Conservation (phyloP, 2,888 invertebrate genomes). For the Horisme vitalbata region DNA sequence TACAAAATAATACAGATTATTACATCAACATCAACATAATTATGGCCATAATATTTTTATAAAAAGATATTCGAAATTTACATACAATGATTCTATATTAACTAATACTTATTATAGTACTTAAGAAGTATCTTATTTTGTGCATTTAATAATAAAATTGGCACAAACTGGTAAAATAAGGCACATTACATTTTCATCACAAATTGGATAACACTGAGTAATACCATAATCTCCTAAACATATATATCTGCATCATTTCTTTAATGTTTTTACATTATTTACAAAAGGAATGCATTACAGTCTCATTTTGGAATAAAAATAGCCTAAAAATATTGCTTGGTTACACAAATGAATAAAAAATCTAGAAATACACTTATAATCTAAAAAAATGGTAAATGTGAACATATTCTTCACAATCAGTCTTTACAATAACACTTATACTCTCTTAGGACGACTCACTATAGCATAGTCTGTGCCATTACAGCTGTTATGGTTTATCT, state of each 20-base stretch:
- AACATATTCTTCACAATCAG: conserved; percentile 60
- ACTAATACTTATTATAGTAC: conserved; percentile 25
- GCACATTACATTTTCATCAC: conserved; percentile 67
- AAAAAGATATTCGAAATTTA: too few relatives aligned
- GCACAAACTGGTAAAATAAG: conserved; percentile 73
- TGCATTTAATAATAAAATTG: conserved; percentile 48
- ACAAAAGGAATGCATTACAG: conserved; percentile 59
- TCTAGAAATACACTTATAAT: conserved; percentile 6
- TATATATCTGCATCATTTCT: conserved; percentile 5
- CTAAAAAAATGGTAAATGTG: conserved; percentile 41
- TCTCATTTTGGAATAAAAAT: conserved; percentile 42
- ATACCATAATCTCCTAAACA: conserved; percentile 23
- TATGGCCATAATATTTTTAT: conserved; percentile 50
- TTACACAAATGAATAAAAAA: conserved; percentile 7
- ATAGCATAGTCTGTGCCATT: conserved; percentile 92
- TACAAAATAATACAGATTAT: conserved; percentile 42
- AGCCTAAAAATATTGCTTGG: conserved; percentile 17
- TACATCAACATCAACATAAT: conserved; percentile 49
- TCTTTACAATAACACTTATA: conserved; percentile 76
- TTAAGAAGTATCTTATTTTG: conserved; percentile 13
- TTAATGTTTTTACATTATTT: conserved; percentile 14
- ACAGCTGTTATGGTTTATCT: conserved; percentile 86
- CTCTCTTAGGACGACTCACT: conserved; percentile 92
- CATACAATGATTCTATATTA: too few relatives aligned
- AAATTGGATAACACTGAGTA: conserved; percentile 29